Percentiles rank a stretch among this genome's conserved stretches.
Evolutionary conservation across 2,113 vertebrate species (phyloP).

Genomic region (Phrynocephalus versicolor): DNA sequence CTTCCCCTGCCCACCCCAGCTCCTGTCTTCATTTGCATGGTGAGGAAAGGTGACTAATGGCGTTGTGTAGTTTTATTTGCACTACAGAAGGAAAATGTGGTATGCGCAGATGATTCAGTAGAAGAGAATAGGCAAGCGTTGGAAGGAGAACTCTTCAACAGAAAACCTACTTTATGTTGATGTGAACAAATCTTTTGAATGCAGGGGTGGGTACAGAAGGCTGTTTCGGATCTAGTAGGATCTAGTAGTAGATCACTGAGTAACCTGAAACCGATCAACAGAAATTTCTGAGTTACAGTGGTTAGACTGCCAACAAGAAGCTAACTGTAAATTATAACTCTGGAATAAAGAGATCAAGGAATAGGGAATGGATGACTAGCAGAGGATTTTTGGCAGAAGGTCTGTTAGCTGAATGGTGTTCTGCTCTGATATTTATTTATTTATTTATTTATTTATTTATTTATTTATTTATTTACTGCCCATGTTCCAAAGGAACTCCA

Average conservation of each 20-base stretch:
- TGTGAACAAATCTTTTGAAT: not conserved
- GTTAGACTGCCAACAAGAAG: not conserved
- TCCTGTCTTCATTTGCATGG: not conserved
- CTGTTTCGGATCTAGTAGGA: not conserved
- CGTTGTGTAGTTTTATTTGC: constrained; percentile 2
- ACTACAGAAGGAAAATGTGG: constrained; percentile 7
- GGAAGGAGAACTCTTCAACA: not conserved
- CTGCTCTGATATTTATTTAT: too few species aligned
- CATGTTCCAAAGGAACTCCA: too few species aligned
- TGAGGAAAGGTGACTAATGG: constrained; percentile 15
- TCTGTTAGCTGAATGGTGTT: too few species aligned
- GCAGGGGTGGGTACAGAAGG: not conserved
- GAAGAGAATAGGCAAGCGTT: not conserved
- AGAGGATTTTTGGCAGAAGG: too few species aligned
- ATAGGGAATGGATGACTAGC: too few species aligned
- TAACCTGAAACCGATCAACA: not conserved
- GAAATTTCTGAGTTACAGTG: not conserved
- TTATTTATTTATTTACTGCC: too few species aligned
- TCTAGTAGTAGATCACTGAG: not conserved
- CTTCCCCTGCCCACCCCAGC: too few species aligned
- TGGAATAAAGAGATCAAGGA: too few species aligned
- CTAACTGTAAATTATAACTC: too few species aligned
- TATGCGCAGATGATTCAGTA: not conserved
- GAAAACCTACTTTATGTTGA: not conserved
- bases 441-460: too few species aligned